Base-by-base conservation (phyloP, 2,888 invertebrate species). In the Carabus problematicus region DNA sequence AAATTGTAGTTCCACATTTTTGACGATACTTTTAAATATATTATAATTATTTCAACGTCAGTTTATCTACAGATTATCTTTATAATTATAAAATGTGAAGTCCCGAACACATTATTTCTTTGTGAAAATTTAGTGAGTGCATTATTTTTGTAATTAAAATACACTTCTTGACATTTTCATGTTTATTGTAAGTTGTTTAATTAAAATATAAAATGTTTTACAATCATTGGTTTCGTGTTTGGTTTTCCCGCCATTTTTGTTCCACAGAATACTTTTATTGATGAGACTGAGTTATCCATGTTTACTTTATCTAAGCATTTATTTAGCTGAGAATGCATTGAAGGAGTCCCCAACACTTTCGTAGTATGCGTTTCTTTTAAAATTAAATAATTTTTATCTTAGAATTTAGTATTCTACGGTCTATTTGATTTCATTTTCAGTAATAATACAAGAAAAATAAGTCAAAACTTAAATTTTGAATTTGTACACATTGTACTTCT, bases 71-170 rank as follows among this genome's bases (percentile, higher is more conserved):
- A 63, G 52, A 64, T 29, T 56, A 59, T 47, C 56, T 49, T n/a
- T 66, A 64, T 39, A 66, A 45, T 66, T 29, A 29, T 6, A 45
- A 56, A 64, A 58, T 64, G 47, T 62, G 49, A 52, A 63, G 41
- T 63, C 14, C 54, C 63, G 43, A 58, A 58, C 47, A 64, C 43
- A 47, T 49, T 12, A 49, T 58, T 66, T 59, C 49, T 59, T 66
- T 58, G 41, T 58, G 66, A 66, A 49, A 66, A 58, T 66, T 66
- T 66, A 59, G 49, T 66, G 66, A 59, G 58, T 66, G 66, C 59
- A 58, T 66, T 66, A 66, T 66, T 66, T 66, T 66, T 66, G 66
- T 66, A 66, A 66, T 66, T 66, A 66, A 63, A 64, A 58, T 64
- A 56, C 64, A 64, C 58, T 58, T 47, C 58, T 52, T 29, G 58